Conservation (phyloP, 2,797 vertebrate genomes). For the Halcyon leucocephala region DNA sequence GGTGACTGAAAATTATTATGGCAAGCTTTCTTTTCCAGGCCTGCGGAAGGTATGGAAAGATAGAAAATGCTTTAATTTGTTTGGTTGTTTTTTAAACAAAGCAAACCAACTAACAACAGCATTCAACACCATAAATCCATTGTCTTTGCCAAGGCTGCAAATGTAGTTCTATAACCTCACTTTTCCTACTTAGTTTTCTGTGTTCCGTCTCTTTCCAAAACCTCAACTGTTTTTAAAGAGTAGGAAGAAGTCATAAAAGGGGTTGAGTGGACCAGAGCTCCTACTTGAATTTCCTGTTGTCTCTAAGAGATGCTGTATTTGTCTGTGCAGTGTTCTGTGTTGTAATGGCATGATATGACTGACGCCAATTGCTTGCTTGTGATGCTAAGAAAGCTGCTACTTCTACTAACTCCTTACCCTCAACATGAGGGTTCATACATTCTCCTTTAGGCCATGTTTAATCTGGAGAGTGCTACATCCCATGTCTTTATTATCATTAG, state of each 20-base stretch:
- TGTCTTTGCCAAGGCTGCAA: not conserved
- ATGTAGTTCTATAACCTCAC: not conserved
- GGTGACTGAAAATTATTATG: not conserved
- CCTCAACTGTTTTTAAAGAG: not conserved
- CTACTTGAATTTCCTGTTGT: not conserved
- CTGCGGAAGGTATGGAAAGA: not conserved
- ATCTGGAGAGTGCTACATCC: rapidly evolving
- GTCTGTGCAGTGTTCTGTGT: not conserved
- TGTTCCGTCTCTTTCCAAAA: not conserved
- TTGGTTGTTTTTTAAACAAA: not conserved
- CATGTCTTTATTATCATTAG: no score
- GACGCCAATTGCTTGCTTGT: not conserved
- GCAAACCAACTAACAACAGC: no score
- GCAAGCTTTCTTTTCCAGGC: not conserved
- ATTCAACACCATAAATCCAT: not conserved
- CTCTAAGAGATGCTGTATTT: not conserved
- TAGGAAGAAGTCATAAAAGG: not conserved
- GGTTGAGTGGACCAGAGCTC: not conserved
- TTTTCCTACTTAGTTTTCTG: not conserved
- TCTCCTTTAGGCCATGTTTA: rapidly evolving
- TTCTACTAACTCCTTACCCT: not conserved
- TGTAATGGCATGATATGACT: not conserved
- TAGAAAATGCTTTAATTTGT: not conserved
- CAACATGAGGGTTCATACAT: rapidly evolving
- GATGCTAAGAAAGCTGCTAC: not conserved